phyloP scores from a whole-genome alignment of 2,113 vertebrate genomes.

The Phyllostomus hastatus region DNA sequence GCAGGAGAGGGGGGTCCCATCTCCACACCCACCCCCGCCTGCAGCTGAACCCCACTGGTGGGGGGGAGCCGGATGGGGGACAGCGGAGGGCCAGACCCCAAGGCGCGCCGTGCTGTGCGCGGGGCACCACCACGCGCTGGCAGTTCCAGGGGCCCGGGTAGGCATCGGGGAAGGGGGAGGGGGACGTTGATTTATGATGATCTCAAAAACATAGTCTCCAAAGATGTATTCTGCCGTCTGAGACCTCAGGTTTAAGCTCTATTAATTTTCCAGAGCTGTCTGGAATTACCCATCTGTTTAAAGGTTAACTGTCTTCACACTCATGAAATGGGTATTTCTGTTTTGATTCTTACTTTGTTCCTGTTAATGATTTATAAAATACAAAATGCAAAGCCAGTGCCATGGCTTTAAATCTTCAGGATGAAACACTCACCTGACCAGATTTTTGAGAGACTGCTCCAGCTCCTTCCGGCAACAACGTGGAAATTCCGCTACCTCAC shows the following conservation, averaged over 20 bases:
- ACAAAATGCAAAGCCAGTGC: constrained; percentile 68
- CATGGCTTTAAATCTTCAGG: constrained; percentile 65
- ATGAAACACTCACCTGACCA: constrained; percentile 59
- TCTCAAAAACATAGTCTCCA: constrained; percentile 82
- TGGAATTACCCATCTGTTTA: constrained; percentile 92
- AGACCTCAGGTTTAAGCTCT: constrained; percentile 84
- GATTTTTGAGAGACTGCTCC: neutral
- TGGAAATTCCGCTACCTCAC: neutral
- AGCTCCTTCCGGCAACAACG: neutral
- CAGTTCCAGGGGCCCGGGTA: constrained; percentile 65
- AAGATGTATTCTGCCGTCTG: constrained; percentile 82
- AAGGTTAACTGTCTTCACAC: constrained; percentile 91
- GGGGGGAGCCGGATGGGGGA: neutral
- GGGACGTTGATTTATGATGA: constrained; percentile 82
- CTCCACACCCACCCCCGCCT: neutral
- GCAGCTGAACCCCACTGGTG: neutral
- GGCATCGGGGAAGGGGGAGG: constrained; percentile 72
- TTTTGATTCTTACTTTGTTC: constrained; percentile 84
- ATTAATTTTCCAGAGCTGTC: constrained; percentile 90
- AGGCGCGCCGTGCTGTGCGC: constrained; percentile 64
- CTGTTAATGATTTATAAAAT: constrained; percentile 82
- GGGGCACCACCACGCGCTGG: constrained; percentile 68
- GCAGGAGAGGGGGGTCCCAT: neutral
- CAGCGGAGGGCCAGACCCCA: constrained; percentile 48
- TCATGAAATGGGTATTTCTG: constrained; percentile 86